Evolutionary conservation across 2,113 vertebrate species (phyloP).

Genomic region (Lycocorax pyrrhopterus): DNA sequence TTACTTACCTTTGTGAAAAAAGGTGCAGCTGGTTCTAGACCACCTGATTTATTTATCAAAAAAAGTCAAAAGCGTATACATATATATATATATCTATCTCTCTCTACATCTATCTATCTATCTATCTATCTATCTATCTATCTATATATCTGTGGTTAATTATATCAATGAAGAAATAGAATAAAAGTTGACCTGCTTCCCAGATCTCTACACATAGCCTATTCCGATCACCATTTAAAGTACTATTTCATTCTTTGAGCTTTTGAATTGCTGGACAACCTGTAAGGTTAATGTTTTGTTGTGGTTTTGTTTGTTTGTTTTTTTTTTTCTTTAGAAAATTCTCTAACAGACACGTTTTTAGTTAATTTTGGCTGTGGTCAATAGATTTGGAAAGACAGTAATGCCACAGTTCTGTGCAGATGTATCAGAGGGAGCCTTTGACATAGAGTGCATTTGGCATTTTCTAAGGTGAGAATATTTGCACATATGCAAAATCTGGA

Average conservation of each 20-base stretch:
- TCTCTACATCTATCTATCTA: neutral
- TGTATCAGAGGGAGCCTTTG: neutral
- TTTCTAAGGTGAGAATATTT: neutral
- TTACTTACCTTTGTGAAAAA: neutral
- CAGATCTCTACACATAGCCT: neutral
- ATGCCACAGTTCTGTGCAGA: neutral
- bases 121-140: too few relatives aligned
- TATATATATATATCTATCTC: neutral
- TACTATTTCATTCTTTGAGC: neutral
- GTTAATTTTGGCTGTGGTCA: neutral
- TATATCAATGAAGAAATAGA: neutral
- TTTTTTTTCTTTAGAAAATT: neutral
- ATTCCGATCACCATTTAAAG: neutral
- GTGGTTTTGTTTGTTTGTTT: neutral
- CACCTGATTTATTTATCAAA: neutral
- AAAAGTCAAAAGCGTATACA: neutral
- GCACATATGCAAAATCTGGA: neutral
- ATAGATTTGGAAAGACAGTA: neutral
- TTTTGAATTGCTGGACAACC: neutral
- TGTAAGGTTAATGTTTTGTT: neutral
- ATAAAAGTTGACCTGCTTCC: neutral
- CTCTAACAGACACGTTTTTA: neutral
- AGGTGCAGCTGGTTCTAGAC: neutral
- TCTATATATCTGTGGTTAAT: neutral
- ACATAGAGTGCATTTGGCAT: neutral